Evolutionary conservation across 2,888 invertebrate species (phyloP).

Genomic region (Noctua fimbriata): DNA sequence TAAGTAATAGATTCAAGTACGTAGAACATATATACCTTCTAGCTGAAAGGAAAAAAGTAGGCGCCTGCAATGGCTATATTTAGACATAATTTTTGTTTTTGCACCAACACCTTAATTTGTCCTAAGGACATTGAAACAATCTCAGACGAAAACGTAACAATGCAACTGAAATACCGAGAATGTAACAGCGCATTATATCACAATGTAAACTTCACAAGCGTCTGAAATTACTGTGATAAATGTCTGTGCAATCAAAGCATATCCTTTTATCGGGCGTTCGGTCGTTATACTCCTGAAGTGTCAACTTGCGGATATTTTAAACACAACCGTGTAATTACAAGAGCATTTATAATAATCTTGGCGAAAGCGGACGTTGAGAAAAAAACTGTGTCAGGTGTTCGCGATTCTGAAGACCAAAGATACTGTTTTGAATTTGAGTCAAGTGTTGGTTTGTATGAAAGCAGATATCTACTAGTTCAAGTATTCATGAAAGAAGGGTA

Average conservation of each 20-base stretch:
- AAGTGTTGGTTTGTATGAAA: conserved; percentile 37
- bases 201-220: conserved; percentile 37
- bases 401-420: conserved; percentile 18
- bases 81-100: not conserved
- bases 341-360: conserved; percentile 54
- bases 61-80: not conserved
- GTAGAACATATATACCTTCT: not conserved
- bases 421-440: conserved; percentile 44
- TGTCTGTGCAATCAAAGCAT: conserved; percentile 53
- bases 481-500: not conserved
- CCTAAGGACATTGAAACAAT: not conserved
- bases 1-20: not conserved
- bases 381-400: conserved; percentile 53
- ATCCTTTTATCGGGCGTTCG: conserved; percentile 66
- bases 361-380: conserved; percentile 44
- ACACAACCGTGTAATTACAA: conserved; percentile 55
- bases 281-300: conserved; percentile 63
- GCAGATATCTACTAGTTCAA: not conserved
- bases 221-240: conserved; percentile 52
- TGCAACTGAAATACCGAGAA: conserved; percentile 9
- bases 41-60: not conserved
- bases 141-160: not conserved
- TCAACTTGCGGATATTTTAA: conserved; percentile 56
- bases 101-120: not conserved
- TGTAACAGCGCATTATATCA: conserved; percentile 32